Conservation (phyloP, 1,140 invertebrate species). For the Araneus ventricosus region DNA sequence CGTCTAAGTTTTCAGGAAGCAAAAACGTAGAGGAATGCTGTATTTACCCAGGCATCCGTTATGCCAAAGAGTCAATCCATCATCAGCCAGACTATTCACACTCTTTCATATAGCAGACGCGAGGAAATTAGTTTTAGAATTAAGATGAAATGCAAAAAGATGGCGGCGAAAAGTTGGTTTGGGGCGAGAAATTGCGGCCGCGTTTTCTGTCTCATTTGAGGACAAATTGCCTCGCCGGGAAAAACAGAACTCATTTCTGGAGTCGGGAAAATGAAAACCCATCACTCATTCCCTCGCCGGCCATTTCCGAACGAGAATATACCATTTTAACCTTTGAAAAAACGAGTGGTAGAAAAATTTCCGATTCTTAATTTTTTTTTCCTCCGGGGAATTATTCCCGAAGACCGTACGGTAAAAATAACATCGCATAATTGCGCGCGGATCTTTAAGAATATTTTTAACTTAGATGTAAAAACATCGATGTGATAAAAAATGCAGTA, state of each 20-base stretch:
- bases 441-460: no score
- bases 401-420: background rate
- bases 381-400: background rate
- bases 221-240: background rate
- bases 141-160: background rate
- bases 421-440: no score
- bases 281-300: background rate
- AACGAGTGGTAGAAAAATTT: background rate
- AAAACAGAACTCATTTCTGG: background rate
- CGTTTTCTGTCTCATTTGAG: background rate
- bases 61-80: background rate
- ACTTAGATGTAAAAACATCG: no score
- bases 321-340: background rate
- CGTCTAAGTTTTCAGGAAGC: no score
- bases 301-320: background rate
- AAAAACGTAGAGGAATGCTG: no score
- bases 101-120: background rate
- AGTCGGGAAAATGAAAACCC: background rate
- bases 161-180: background rate
- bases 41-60: no score
- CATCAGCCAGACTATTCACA: background rate
- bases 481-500: no score
- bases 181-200: background rate
- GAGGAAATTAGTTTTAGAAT: background rate
- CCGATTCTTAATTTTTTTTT: background rate